Evolutionary conservation across 1,140 invertebrate genomes (phyloP).

Genomic region (Conus ventricosus): DNA sequence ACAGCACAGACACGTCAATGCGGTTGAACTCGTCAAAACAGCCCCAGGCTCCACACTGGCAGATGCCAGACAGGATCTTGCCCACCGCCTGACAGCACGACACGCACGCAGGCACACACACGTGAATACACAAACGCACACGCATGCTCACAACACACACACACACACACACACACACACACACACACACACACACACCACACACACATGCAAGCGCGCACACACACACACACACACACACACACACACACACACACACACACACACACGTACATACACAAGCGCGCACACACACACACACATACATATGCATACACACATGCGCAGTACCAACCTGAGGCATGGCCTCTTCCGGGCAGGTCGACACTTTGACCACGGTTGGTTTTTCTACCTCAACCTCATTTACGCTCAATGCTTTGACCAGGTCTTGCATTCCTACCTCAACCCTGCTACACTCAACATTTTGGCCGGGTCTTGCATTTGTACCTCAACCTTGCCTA

Average conservation of each 20-base stretch:
- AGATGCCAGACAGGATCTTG: conserved; percentile 86
- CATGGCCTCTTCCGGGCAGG: too few species aligned
- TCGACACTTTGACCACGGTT: too few species aligned
- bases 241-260: too few species aligned
- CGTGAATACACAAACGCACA: neutral
- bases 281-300: neutral
- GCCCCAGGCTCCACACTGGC: conserved; percentile 83
- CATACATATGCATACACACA: neutral
- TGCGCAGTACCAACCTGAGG: neutral
- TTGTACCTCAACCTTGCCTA: too few species aligned
- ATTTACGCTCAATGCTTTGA: too few species aligned
- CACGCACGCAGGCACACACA: neutral
- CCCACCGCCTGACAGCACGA: conserved; percentile 81
- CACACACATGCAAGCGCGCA: too few species aligned
- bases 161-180: neutral
- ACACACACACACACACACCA: neutral
- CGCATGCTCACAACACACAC: neutral
- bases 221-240: too few species aligned
- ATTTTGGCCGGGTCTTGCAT: too few species aligned
- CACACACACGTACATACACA: neutral
- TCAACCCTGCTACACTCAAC: too few species aligned
- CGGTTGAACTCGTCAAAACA: conserved; percentile 94
- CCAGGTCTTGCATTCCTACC: too few species aligned
- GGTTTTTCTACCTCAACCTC: too few species aligned
- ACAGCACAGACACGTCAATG: conserved; percentile 91